These are phyloP conservation scores for Elysia crispata DNA, from an alignment of 2,888 invertebrate species.

Conservation along the genomic window DNA sequence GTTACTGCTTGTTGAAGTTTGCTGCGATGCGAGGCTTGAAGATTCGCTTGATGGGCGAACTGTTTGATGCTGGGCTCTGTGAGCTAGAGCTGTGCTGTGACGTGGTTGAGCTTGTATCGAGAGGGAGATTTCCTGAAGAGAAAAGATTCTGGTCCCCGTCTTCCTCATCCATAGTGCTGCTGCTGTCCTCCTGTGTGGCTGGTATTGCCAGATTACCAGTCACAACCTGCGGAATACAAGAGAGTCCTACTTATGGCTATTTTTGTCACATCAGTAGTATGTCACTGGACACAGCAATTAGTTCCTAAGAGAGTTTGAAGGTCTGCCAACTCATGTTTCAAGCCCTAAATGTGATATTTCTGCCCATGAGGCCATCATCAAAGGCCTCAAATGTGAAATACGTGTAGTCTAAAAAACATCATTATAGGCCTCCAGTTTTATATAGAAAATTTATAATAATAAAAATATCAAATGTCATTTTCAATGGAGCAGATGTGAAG, in stretches of 20 bases:
- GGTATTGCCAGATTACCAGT: not conserved
- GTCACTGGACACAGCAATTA: no score
- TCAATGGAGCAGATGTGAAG: no score
- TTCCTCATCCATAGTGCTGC: not conserved
- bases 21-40: constrained; percentile 64
- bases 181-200: not conserved
- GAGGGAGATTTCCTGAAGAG: constrained; percentile 45
- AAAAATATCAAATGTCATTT: no score
- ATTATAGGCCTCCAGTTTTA: no score
- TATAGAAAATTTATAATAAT: no score
- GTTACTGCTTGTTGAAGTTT: constrained; percentile 54
- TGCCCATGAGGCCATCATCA: no score
- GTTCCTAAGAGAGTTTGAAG: no score
- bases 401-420: no score
- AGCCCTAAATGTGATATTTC: no score
- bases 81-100: constrained; percentile 57
- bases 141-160: constrained; percentile 21
- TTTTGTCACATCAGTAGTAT: not conserved
- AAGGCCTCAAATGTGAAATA: no score
- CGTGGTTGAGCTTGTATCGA: constrained; percentile 67
- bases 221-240: not conserved
- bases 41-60: constrained; percentile 58
- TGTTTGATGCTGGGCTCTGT: constrained; percentile 48
- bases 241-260: not conserved
- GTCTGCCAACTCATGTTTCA: no score